Base-by-base conservation (phyloP, 2,797 vertebrate genomes). In the Steatocranus sp. region DNA sequence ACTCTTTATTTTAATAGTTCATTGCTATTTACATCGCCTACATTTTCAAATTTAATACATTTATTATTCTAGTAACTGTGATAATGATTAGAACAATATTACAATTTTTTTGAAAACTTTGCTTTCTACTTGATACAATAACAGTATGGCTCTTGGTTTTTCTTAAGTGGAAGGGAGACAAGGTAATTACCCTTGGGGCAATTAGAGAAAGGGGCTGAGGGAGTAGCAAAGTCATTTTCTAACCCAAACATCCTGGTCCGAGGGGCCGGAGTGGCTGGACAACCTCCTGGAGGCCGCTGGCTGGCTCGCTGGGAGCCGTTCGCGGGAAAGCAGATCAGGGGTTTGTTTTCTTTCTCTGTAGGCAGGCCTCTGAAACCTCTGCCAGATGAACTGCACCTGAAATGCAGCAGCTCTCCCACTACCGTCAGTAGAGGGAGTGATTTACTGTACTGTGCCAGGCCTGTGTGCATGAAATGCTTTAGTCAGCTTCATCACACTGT, bases 211-310 rank as follows among this genome's bases (percentile, higher is more conserved):
- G 90, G 91, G 87, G 91, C 92, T 79, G 88, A 91, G 93, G 91
- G 93, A 95, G 92, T 88, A 81, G 92, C 95, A 93, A 94, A 96
- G 95, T 96, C 95, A 95, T 96, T 96, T 95, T 96, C 93, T 95
- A 95, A 96, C 93, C 94, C 94, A 96, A 96, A 96, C 96, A 96
- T 97, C 96, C 96, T 96, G 95, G 93, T 96, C 94, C 87, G 86
- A 87, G 92, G 91, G 93, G 93, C 93, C 90, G 89, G 82, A 94
- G 92, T 75, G 92, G 88, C 91, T 92, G 91, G 91, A 87, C 88
- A 81, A 89, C 91, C 91, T 94, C 90, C 92, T 86, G 91, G 90
- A 94, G 92, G 89, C 84, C 83, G 90, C 82, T 91, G 77, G 91
- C 66, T 85, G 87, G 88, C 93, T 93, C 77, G 66, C 77, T 32